Evolutionary conservation across 2,797 vertebrate genomes (phyloP).

Genomic region (Otus scops): DNA sequence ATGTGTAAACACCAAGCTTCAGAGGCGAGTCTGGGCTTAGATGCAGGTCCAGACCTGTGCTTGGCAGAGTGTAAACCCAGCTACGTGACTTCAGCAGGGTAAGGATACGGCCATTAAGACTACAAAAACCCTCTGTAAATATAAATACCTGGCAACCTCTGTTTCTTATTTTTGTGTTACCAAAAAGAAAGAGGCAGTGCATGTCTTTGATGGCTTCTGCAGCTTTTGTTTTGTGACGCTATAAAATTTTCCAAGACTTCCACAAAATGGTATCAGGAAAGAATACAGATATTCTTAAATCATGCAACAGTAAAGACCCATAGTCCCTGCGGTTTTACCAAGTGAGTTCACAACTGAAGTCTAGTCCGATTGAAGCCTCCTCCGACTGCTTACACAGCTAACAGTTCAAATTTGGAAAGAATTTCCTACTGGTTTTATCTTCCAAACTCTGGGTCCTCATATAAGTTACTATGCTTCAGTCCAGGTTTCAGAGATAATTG

Average conservation of each 20-base stretch:
- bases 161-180: neutral
- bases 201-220: neutral
- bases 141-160: neutral
- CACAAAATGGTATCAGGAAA: neutral
- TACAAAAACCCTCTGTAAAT: neutral
- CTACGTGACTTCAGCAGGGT: neutral
- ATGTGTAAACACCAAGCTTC: neutral
- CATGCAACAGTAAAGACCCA: neutral
- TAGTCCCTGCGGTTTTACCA: neutral
- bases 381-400: rapidly evolving
- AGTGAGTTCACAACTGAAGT: neutral
- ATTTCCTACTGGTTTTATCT: neutral
- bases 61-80: neutral
- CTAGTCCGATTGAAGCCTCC: neutral
- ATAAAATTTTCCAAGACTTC: neutral
- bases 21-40: rapidly evolving
- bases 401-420: neutral
- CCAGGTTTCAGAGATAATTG: neutral
- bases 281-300: neutral
- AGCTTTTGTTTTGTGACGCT: neutral
- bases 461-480: neutral
- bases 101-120: neutral
- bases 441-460: neutral
- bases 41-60: neutral
- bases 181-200: neutral